Base-by-base conservation (phyloP, 1,140 invertebrate genomes). In the Drosophila bocqueti region DNA sequence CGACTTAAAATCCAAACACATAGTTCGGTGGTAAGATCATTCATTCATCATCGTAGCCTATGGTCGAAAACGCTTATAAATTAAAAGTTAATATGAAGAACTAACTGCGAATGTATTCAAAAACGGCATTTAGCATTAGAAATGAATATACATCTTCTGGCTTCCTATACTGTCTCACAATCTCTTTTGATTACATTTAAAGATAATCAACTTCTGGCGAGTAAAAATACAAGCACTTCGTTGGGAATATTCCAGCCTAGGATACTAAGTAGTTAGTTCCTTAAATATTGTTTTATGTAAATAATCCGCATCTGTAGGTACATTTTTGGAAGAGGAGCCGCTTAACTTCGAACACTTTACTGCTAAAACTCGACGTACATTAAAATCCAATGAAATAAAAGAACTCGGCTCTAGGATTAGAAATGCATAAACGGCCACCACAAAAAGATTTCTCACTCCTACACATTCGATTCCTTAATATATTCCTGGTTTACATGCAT, bases 261-360 rank as follows among this genome's bases (percentile, higher is more conserved):
- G 0, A 10, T 26, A 40, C 15, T 21, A 40, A 40, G 40, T 40
- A 1, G 15, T n/a, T 57, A 11, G 16, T 40, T 40, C 36, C 15
- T 57, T 11, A n/a, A 24, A 40, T 24, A 5, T 40, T 57, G 21
- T 26, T 9, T 26, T 40, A 11, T 31, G 24, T 40, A 31, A 11
- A 16, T 16, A 13, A 26, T n/a, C 16, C n/a, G 34, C 13, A 63
- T 29, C n/a, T 21, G 21, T 9, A 8, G 16, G 21, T 9, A 8
- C 4, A 21, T 24, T 64, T 42, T 64, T 64, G n/a, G 36, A 61
- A 65, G 26, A 63, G 29, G 18, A 40, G 21, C 16, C 15, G 13
- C 13, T n/a, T 29, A 59, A 21, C 15, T 59, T 43, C n/a, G 18
- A 64, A 43, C 29, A 13, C 29, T 21, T 55, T 40, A 24, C n/a